phyloP scores from a whole-genome alignment of 2,113 vertebrate species.

The Centropristis striata region DNA sequence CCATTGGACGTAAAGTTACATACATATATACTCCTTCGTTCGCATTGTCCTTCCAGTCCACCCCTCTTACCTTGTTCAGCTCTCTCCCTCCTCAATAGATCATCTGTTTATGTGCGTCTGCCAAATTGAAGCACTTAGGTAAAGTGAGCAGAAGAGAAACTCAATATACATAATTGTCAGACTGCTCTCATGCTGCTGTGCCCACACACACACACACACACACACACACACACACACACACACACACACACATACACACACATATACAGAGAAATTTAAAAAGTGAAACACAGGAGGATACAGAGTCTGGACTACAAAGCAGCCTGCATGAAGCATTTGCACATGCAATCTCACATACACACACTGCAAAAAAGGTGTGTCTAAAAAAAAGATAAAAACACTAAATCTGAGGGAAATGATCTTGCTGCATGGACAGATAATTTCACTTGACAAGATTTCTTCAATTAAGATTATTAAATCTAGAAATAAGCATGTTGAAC shows the following conservation, averaged over 20 bases:
- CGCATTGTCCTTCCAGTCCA: slow-evolving; percentile 50
- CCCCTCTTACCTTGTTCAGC: slow-evolving; percentile 57
- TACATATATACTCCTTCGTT: slow-evolving; percentile 24
- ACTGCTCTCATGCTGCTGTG: slow-evolving; percentile 60
- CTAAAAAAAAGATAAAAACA: no score
- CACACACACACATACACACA: no score
- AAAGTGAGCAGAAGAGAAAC: slow-evolving; percentile 81
- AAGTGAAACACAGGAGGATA: slow-evolving; percentile 6
- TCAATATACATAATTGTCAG: slow-evolving; percentile 81
- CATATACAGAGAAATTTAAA: no score
- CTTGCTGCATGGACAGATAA: no score
- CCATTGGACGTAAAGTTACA: not conserved
- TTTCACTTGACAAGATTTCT: no score
- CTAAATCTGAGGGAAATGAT: no score
- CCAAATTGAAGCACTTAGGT: slow-evolving; percentile 84
- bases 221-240: slow-evolving; percentile 4
- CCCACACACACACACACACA: slow-evolving; percentile 1
- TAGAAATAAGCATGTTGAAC: no score
- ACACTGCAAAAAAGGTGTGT: no score
- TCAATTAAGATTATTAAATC: no score
- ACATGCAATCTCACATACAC: not conserved
- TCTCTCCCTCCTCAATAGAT: slow-evolving; percentile 72
- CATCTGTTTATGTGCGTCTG: slow-evolving; percentile 82
- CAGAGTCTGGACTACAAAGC: slow-evolving; percentile 3
- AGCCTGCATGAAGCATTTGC: slow-evolving; percentile 14